phyloP scores from a whole-genome alignment of 2,888 invertebrate genomes.

The Himalopsyche japonica region DNA sequence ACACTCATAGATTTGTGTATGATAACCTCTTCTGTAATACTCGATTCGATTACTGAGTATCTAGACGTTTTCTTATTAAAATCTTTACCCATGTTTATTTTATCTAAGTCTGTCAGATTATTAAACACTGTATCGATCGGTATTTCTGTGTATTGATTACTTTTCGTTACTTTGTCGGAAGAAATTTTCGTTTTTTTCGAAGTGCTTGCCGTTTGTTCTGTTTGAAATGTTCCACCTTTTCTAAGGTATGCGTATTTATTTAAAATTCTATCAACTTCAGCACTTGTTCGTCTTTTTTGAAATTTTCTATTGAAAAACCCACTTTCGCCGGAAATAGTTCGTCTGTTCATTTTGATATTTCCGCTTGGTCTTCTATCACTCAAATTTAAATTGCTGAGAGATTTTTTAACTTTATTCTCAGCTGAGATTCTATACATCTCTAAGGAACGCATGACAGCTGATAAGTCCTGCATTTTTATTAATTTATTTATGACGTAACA shows the following conservation, averaged over 20 bases:
- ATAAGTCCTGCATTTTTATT: slow-evolving; percentile 53
- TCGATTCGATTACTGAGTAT: not conserved
- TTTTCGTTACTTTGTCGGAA: not conserved
- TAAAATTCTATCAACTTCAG: slow-evolving; percentile 61
- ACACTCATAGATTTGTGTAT: not conserved
- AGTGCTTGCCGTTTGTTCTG: not conserved
- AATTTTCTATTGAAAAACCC: slow-evolving; percentile 27
- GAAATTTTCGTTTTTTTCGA: not conserved
- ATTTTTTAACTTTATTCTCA: slow-evolving; percentile 23
- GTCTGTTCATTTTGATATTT: not conserved
- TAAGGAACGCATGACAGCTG: slow-evolving; percentile 57
- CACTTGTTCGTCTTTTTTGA: slow-evolving; percentile 55
- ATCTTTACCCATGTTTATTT: slow-evolving; percentile 6
- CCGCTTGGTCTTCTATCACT: not conserved
- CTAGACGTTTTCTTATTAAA: not conserved
- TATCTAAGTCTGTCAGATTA: slow-evolving; percentile 27
- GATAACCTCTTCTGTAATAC: not conserved
- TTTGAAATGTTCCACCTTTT: slow-evolving; percentile 46
- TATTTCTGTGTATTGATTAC: not conserved
- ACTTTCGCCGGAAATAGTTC: not conserved
- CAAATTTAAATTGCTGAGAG: not conserved
- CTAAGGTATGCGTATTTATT: slow-evolving; percentile 58
- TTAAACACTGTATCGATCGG: not conserved
- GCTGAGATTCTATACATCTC: slow-evolving; percentile 53
- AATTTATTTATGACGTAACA: not conserved